Evolutionary conservation across 2,113 vertebrate genomes (phyloP).

Genomic region (Ailuropoda melanoleuca): DNA sequence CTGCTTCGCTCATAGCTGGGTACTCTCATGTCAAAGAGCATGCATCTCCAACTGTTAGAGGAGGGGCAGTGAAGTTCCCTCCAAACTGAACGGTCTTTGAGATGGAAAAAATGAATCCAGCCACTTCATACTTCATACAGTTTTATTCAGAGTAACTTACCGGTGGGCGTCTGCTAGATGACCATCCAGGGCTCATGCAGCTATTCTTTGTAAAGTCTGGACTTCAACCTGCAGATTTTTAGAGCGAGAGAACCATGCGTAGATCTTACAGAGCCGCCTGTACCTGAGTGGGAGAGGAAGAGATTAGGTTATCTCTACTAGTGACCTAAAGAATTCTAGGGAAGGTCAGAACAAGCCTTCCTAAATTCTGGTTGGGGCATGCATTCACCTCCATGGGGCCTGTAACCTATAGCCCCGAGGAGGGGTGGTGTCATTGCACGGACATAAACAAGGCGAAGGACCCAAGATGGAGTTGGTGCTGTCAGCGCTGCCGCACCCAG

Average conservation of each 20-base stretch:
- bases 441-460: neutral
- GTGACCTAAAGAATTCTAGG: neutral
- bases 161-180: neutral
- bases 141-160: neutral
- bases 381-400: neutral
- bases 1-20: too few relatives aligned
- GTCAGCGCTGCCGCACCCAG: accelerated
- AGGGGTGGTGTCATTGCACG: neutral
- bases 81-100: neutral
- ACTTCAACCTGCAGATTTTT: neutral
- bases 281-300: neutral
- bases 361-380: neutral
- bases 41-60: neutral
- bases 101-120: neutral
- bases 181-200: neutral
- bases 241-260: neutral
- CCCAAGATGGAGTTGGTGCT: neutral
- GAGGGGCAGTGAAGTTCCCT: neutral
- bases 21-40: neutral
- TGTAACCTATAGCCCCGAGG: neutral
- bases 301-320: neutral
- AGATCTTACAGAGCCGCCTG: neutral
- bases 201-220: neutral
- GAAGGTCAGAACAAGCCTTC: neutral
- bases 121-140: neutral